phyloP scores from a whole-genome alignment of 2,888 invertebrate species.

The Drosophila infuscata region DNA sequence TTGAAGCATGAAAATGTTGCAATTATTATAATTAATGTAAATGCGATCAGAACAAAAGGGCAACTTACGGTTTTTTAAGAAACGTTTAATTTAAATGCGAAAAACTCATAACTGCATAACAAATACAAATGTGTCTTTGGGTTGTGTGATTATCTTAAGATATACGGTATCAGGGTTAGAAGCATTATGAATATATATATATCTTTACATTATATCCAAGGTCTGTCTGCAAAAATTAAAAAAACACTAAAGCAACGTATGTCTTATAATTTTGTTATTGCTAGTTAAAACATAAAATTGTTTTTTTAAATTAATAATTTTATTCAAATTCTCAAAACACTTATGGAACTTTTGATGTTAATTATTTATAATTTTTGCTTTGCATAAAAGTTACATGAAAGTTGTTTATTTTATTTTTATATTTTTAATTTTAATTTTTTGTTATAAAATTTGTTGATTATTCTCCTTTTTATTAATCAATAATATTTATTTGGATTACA shows the following conservation, averaged over 20 bases:
- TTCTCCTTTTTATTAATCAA: background rate
- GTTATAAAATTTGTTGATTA: background rate
- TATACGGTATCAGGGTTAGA: background rate
- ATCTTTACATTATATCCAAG: background rate
- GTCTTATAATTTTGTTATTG: background rate
- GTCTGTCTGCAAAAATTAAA: background rate
- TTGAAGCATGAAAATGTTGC: conserved; percentile 69
- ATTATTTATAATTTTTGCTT: background rate
- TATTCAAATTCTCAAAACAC: background rate
- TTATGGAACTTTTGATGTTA: background rate
- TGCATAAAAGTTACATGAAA: background rate
- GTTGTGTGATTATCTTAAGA: background rate
- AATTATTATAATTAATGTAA: conserved; percentile 78
- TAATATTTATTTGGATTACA: background rate
- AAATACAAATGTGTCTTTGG: background rate
- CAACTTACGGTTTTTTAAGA: conserved; percentile 26
- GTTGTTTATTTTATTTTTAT: background rate
- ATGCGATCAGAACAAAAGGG: conserved; percentile 40
- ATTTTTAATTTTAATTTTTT: background rate
- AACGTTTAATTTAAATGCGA: conserved; percentile 36
- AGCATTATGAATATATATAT: background rate
- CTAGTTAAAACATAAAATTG: too few species aligned
- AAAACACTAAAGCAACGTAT: background rate
- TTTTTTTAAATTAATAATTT: background rate
- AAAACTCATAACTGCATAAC: background rate